Evolutionary conservation across 2,113 vertebrate species (phyloP).

Genomic region (Heterocephalus glaber): DNA sequence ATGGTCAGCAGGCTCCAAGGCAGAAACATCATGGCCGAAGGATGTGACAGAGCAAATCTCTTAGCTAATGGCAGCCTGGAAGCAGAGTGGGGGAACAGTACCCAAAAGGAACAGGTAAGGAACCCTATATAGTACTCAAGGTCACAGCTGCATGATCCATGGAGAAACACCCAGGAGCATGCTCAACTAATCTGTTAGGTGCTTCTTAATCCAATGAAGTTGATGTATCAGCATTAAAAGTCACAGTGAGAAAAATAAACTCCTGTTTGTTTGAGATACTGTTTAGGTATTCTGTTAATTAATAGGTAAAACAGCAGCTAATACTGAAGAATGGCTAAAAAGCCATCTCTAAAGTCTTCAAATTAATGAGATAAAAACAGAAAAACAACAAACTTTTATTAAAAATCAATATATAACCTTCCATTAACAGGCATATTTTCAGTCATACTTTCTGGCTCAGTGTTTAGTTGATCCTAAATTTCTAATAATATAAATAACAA

Average conservation of each 20-base stretch:
- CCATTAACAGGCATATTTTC: constrained; percentile 40
- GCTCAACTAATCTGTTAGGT: background rate
- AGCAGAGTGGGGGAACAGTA: background rate
- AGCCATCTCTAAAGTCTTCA: background rate
- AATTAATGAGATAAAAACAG: background rate
- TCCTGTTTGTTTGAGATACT: background rate
- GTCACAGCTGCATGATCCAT: background rate
- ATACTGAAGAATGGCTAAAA: background rate
- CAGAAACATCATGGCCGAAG: background rate
- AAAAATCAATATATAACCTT: background rate
- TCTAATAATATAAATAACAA: constrained; percentile 15
- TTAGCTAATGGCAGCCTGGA: background rate
- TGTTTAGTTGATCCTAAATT: background rate
- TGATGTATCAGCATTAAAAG: background rate
- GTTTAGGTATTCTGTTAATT: background rate
- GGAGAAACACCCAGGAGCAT: background rate
- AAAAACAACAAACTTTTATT: constrained; percentile 10
- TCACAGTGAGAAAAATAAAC: background rate
- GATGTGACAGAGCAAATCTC: background rate
- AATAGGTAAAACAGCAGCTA: background rate
- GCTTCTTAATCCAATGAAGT: background rate
- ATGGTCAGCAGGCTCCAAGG: background rate
- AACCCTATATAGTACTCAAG: background rate
- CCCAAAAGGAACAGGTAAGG: background rate
- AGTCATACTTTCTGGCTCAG: constrained; percentile 2